These are phyloP conservation scores for Upupa epops DNA, from an alignment of 2,113 vertebrate species.

Conservation along the genomic window DNA sequence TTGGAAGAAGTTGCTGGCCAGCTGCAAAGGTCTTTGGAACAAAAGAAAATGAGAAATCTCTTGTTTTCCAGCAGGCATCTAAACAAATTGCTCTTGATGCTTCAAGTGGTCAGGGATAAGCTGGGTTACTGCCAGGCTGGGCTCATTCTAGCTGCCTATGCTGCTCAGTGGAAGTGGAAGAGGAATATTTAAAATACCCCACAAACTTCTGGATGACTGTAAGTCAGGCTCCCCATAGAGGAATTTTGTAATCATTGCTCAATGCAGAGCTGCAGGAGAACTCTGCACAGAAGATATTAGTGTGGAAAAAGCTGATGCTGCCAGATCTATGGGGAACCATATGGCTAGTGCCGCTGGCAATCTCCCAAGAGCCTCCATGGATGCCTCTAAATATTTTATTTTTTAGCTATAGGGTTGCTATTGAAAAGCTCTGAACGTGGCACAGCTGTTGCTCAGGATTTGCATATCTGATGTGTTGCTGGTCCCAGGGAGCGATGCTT, in stretches of 20 bases:
- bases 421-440: not conserved
- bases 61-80: not conserved
- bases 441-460: not conserved
- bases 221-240: not conserved
- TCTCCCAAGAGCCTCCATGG: not conserved
- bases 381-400: not conserved
- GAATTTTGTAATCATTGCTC: not conserved
- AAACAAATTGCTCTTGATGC: slow-evolving; percentile 3
- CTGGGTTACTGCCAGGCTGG: not conserved
- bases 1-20: slow-evolving; percentile 22
- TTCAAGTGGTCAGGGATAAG: not conserved
- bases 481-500: accelerated
- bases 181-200: not conserved
- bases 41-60: not conserved
- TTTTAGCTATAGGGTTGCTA: not conserved
- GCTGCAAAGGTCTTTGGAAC: not conserved
- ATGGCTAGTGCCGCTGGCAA: not conserved
- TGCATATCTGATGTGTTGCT: not conserved
- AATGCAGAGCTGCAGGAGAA: not conserved
- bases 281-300: not conserved
- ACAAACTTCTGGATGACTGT: not conserved
- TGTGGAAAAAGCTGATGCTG: not conserved
- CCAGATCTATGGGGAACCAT: not conserved
- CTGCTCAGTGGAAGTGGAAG: not conserved
- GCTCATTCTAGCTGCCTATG: not conserved